These are phyloP conservation scores for Magallana angulata DNA, from an alignment of 1,140 invertebrate species.

Conservation along the genomic window DNA sequence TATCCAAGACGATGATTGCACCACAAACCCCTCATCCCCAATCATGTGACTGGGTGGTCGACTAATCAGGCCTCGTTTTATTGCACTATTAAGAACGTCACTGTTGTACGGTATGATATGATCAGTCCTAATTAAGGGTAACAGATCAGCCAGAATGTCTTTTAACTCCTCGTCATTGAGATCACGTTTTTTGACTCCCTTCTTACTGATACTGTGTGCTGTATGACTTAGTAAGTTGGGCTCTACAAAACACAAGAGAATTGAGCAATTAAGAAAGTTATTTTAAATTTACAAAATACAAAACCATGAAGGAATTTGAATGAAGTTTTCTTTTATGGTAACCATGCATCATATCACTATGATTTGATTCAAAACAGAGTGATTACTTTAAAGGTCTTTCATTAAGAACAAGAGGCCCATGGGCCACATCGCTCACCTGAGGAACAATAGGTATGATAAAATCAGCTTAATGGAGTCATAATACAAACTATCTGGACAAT, in stretches of 20 bases:
- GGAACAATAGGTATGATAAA: too few relatives aligned
- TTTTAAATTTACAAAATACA: too few relatives aligned
- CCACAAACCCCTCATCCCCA: conserved; percentile 83
- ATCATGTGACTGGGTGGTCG: conserved; percentile 93
- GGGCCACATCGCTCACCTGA: too few relatives aligned
- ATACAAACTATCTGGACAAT: too few relatives aligned
- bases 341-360: too few relatives aligned
- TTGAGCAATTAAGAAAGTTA: too few relatives aligned
- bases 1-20: conserved; percentile 90
- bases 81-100: conserved; percentile 87
- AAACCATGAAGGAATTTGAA: too few relatives aligned
- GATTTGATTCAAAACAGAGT: too few relatives aligned
- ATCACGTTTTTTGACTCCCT: conserved; percentile 91
- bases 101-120: conserved; percentile 92
- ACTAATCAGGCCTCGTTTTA: conserved; percentile 91
- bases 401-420: too few relatives aligned
- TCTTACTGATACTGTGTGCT: conserved; percentile 91
- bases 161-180: conserved; percentile 92
- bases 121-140: conserved; percentile 91
- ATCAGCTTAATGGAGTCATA: too few relatives aligned
- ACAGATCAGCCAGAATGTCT: conserved; percentile 90
- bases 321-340: too few relatives aligned
- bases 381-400: too few relatives aligned
- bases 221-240: conserved; percentile 95
- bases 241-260: conserved; percentile 82